These are phyloP conservation scores for Vespertilio murinus DNA, from an alignment of 2,797 vertebrate species.

Conservation along the genomic window DNA sequence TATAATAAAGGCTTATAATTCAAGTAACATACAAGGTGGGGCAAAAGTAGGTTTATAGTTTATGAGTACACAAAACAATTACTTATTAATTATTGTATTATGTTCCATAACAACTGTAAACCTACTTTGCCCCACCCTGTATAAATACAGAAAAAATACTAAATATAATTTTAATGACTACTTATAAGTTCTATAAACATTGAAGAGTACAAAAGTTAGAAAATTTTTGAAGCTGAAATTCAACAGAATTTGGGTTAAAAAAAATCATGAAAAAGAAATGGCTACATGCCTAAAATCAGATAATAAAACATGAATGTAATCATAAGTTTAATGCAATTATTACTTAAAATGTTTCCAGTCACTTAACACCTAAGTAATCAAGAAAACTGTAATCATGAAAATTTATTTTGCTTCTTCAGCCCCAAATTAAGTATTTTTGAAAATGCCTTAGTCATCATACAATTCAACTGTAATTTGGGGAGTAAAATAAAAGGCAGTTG, in stretches of 20 bases:
- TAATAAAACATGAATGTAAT: not conserved
- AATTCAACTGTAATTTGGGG: not conserved
- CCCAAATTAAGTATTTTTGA: constrained; percentile 36
- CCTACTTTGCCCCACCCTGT: not conserved
- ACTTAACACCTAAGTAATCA: constrained; percentile 17
- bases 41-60: not conserved
- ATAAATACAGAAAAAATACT: not conserved
- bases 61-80: no score
- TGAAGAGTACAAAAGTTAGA: constrained; percentile 36
- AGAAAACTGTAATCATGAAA: constrained; percentile 23
- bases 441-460: constrained; percentile 8
- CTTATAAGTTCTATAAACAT: constrained; percentile 16
- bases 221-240: constrained; percentile 46
- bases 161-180: constrained; percentile 62
- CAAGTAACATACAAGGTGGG: constrained; percentile 2
- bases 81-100: no score
- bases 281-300: constrained; percentile 33
- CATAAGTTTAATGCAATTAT: not conserved
- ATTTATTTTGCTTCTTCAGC: constrained; percentile 1
- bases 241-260: constrained; percentile 4
- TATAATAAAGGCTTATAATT: constrained; percentile 34
- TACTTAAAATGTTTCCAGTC: constrained; percentile 23
- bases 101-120: not conserved
- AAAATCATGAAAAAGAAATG: not conserved
- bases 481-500: constrained; percentile 28